Conservation (phyloP, 2,888 invertebrate species). For the Hermaeophaga mercurialis region DNA sequence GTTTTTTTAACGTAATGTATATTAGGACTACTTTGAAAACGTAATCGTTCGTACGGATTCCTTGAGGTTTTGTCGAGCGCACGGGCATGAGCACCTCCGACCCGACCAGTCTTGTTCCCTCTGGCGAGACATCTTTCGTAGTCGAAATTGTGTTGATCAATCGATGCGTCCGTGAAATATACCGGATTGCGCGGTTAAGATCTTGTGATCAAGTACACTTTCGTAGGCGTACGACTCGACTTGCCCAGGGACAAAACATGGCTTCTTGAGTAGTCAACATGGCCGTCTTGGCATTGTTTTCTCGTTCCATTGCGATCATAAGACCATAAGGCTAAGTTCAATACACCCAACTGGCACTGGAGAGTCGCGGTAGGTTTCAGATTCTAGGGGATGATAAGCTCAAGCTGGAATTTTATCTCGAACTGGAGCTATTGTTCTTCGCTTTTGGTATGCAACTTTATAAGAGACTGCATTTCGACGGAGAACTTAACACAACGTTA, state of each 20-base stretch:
- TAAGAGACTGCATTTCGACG: no score
- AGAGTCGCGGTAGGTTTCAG: not conserved
- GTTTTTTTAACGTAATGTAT: no score
- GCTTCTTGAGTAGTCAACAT: slow-evolving; percentile 59
- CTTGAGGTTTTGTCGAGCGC: not conserved
- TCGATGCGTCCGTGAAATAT: slow-evolving; percentile 33
- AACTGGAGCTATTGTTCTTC: not conserved
- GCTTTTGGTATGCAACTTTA: no score
- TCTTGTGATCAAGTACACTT: slow-evolving; percentile 49
- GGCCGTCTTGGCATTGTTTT: slow-evolving; percentile 55
- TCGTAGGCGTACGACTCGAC: slow-evolving; percentile 54
- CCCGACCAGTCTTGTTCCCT: slow-evolving; percentile 9
- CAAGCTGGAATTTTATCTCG: not conserved
- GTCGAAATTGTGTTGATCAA: slow-evolving; percentile 36
- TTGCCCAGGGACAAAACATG: slow-evolving; percentile 56
- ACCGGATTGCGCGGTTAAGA: slow-evolving; percentile 44
- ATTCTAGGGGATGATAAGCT: not conserved
- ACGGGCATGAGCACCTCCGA: not conserved
- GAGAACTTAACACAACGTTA: no score
- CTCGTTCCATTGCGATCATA: slow-evolving; percentile 25
- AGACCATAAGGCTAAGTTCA: slow-evolving; percentile 32
- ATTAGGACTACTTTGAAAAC: no score
- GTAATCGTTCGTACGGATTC: no score
- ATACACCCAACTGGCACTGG: slow-evolving; percentile 26
- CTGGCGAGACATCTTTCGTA: slow-evolving; percentile 23